Evolutionary conservation across 2,888 invertebrate genomes (phyloP).

Genomic region (Muscina levida): DNA sequence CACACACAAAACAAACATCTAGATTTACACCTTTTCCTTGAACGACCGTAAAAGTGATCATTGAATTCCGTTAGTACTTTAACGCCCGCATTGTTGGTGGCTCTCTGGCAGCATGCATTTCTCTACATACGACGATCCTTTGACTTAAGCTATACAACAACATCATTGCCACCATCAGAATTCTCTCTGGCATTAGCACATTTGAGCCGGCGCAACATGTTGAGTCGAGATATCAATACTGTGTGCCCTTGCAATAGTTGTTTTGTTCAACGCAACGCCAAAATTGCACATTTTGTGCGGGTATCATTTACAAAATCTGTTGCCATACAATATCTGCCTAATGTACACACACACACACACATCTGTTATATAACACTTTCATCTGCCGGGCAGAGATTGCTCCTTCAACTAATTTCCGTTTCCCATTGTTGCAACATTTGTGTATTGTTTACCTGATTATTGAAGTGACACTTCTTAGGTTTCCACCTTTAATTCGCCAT

Average conservation of each 20-base stretch:
- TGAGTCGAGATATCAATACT: constrained; percentile 37
- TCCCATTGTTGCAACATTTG: neutral
- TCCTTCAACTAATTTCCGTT: constrained; percentile 16
- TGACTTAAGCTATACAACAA: neutral
- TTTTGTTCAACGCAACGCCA: constrained; percentile 20
- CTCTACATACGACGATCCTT: constrained; percentile 11
- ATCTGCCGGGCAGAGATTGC: constrained; percentile 16
- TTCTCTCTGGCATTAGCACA: constrained; percentile 14
- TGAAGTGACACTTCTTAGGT: constrained; percentile 18
- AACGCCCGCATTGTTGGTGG: constrained; percentile 52
- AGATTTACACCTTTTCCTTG: constrained; percentile 58
- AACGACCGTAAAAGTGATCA: constrained; percentile 35
- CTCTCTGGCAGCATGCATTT: constrained; percentile 13
- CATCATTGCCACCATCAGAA: neutral
- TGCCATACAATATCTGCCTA: constrained; percentile 25
- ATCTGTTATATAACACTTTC: constrained; percentile 43
- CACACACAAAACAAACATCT: constrained; percentile 39
- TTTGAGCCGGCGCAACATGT: constrained; percentile 58
- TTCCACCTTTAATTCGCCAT: neutral
- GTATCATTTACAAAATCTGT: constrained; percentile 63
- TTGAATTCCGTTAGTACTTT: constrained; percentile 61
- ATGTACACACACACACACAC: constrained; percentile 23
- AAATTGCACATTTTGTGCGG: constrained; percentile 58
- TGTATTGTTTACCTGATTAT: constrained; percentile 19
- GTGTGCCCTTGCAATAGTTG: neutral